Base-by-base conservation (phyloP, 2,797 vertebrate species). In the Danio tinwini region DNA sequence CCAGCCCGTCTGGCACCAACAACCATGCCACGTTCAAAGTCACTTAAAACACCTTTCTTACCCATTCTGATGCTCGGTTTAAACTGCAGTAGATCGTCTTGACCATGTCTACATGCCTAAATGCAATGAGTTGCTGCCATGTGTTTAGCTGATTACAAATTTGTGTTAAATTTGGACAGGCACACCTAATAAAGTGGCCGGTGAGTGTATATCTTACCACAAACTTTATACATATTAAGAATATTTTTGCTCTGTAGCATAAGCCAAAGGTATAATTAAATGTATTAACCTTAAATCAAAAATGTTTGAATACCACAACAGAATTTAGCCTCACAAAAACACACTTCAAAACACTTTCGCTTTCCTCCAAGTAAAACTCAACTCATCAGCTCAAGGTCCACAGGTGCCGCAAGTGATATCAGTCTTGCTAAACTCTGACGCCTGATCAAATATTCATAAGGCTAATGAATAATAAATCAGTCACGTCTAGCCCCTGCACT, bases 401-500 rank as follows among this genome's bases (percentile, higher is more conserved):
- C 85, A 81, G 50, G 52, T 75, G 74, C 74, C 59, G 52, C 61
- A 63, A 81, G 72, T 76, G 65, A 76, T 81, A 87, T 89, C 83
- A 85, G 85, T 86, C 83, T 89, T 88, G 58, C 81, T 74, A 88
- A 89, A 90, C 86, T 53, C 76, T 21, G 40, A 83, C 82, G 83
- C 83, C 42, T 78, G 75, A 86, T 93, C 76, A 94, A 93, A 90
- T 91, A 93, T 93, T 93, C 72, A 93, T 87, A 77, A 81, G 81
- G 62, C 84, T 84, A 19, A 78, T 94, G 62, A 92, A 93, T 93
- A 92, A 91, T 94, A 92, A 56, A 92, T 88, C 56, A 80, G 39
- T 50, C n/a, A 63, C 29, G 53, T 70, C 70, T 56, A 55, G 50
- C 67, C 73, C 49, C 39, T 76, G 80, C 79, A 85, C 76, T 85